Conservation (phyloP, 2,888 invertebrate genomes). For the Chymomyza amoena region DNA sequence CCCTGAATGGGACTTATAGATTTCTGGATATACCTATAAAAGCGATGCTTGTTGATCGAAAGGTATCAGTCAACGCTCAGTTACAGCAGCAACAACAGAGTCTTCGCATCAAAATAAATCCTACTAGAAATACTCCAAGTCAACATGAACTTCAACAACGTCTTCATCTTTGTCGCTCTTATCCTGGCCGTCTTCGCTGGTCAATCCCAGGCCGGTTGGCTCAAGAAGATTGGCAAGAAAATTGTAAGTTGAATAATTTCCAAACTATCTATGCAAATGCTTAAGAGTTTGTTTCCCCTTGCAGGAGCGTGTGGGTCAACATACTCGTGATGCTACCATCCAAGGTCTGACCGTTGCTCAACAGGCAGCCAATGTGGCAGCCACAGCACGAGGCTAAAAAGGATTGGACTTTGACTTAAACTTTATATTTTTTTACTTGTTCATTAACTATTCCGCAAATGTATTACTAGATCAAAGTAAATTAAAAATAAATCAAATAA, state of each 20-base stretch:
- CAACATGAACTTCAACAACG: conserved; percentile 48
- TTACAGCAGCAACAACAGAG: too few species aligned
- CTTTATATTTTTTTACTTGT: too few species aligned
- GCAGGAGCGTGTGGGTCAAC: conserved; percentile 69
- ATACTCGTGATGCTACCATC: conserved; percentile 71
- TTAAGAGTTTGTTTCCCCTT: neutral
- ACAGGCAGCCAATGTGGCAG: conserved; percentile 71
- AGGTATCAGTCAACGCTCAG: too few species aligned
- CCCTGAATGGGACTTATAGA: too few species aligned
- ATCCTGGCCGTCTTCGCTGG: conserved; percentile 54
- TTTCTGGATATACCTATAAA: too few species aligned
- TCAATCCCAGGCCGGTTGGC: conserved; percentile 67
- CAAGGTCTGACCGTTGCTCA: conserved; percentile 64
- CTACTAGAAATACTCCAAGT: neutral
- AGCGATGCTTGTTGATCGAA: too few species aligned
- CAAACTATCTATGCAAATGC: neutral
- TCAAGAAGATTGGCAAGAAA: conserved; percentile 66
- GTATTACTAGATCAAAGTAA: too few species aligned
- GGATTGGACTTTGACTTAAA: too few species aligned
- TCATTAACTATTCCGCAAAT: too few species aligned
- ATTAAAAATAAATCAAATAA: too few species aligned
- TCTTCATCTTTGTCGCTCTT: conserved; percentile 60
- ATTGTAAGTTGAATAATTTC: conserved; percentile 53
- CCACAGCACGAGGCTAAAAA: conserved; percentile 54
- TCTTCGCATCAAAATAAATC: too few species aligned